These are phyloP conservation scores for Oryctolagus cuniculus DNA, from an alignment of 2,113 vertebrate species.

Conservation along the genomic window DNA sequence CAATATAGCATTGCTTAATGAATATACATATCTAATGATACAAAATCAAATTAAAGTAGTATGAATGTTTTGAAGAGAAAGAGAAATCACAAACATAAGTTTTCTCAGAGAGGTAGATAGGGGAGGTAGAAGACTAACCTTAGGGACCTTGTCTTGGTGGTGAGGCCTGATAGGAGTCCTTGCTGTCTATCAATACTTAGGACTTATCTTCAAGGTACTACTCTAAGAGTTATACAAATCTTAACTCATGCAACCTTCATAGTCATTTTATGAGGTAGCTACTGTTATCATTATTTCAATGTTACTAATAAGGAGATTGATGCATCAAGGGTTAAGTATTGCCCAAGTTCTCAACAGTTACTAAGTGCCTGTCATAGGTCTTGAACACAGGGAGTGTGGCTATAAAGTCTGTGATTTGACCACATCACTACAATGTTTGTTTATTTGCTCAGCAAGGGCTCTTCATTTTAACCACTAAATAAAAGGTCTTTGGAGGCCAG, in stretches of 20 bases:
- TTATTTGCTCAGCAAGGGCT: background rate
- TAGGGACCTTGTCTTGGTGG: background rate
- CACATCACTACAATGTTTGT: background rate
- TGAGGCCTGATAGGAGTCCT: background rate
- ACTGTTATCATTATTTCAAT: background rate
- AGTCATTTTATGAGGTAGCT: background rate
- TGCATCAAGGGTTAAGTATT: background rate
- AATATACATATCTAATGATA: background rate
- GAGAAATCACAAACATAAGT: background rate
- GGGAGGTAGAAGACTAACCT: background rate
- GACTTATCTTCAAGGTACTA: background rate
- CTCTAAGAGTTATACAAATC: slow-evolving; percentile 15
- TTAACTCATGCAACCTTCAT: background rate
- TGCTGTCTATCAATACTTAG: background rate
- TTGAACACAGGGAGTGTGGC: background rate
- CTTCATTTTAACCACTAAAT: background rate
- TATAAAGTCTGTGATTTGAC: background rate
- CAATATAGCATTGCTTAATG: background rate
- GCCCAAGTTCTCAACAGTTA: background rate
- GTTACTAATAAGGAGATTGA: background rate
- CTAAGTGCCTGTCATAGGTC: background rate
- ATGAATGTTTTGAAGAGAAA: background rate
- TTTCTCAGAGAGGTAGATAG: background rate
- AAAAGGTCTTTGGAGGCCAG: slow-evolving; percentile 11
- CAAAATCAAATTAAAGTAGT: background rate